phyloP scores from a whole-genome alignment of 1,140 invertebrate species.

The Formica exsecta region DNA sequence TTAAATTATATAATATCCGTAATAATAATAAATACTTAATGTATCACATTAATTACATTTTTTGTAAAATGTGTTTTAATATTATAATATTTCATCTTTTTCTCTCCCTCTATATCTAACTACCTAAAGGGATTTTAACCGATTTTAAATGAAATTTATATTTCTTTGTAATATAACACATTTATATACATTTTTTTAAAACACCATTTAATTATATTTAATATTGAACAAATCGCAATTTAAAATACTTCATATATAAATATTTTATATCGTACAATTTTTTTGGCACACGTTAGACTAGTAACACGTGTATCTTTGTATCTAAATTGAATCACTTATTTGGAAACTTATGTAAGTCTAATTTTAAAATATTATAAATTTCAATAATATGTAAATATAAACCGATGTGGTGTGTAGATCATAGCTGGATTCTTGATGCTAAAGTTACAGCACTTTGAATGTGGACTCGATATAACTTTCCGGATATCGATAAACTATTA shows the following conservation, averaged over 20 bases:
- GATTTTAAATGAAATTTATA: conserved; percentile 2
- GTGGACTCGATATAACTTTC: background rate
- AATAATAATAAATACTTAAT: conserved; percentile 15
- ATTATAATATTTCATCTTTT: background rate
- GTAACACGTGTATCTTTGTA: background rate
- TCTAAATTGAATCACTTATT: conserved; percentile 40
- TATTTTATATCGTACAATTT: conserved; percentile 1
- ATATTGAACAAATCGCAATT: background rate
- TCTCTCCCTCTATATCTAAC: background rate
- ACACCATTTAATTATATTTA: background rate
- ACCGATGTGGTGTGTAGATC: background rate
- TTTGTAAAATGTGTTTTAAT: background rate
- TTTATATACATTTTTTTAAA: background rate
- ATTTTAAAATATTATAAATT: conserved; percentile 52
- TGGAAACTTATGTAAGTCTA: conserved; percentile 28
- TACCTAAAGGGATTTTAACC: too few species aligned
- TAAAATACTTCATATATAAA: background rate
- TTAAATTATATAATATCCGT: background rate
- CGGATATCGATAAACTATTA: background rate
- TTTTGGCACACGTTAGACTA: background rate
- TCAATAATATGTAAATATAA: conserved; percentile 43
- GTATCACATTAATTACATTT: background rate
- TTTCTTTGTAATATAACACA: background rate
- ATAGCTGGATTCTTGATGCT: background rate
- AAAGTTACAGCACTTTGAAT: background rate